Conservation (phyloP, 2,888 invertebrate species). For the Onthophagus sagittarius region DNA sequence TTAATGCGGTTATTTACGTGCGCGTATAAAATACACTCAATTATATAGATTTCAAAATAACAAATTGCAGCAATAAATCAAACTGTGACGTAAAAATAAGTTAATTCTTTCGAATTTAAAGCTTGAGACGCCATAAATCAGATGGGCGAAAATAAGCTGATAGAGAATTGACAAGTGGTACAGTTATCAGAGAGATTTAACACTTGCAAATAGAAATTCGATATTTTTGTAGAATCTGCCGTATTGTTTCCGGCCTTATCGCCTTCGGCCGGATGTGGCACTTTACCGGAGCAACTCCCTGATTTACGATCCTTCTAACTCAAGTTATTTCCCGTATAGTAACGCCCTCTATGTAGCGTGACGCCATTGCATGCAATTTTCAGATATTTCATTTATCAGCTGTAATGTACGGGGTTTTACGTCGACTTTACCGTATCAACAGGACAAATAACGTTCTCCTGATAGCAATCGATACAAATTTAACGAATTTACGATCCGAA, state of each 20-base stretch:
- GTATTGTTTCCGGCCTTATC: conserved; percentile 13
- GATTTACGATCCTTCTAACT: conserved; percentile 6
- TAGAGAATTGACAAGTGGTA: not conserved
- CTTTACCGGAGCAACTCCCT: conserved; percentile 2
- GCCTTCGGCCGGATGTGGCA: conserved; percentile 6
- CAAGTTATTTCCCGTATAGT: conserved; percentile 8
- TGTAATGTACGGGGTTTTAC: not conserved
- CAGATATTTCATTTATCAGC: not conserved
- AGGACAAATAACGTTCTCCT: not conserved
- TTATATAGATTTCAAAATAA: not conserved
- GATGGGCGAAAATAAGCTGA: not conserved
- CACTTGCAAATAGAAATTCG: conserved; percentile 13
- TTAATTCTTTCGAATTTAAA: not conserved
- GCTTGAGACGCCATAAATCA: not conserved
- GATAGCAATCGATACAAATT: not conserved
- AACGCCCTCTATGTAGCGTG: not conserved
- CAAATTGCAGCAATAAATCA: not conserved
- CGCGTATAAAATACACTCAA: not conserved
- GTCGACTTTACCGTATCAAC: not conserved
- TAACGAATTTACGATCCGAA: not conserved
- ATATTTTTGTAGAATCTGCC: conserved; percentile 6
- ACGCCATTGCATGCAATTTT: conserved; percentile 7
- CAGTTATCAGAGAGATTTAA: not conserved
- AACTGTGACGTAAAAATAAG: not conserved
- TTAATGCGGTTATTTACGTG: not conserved